These are phyloP conservation scores for Parapsyche elsis DNA, from an alignment of 1,140 invertebrate genomes.

Conservation along the genomic window DNA sequence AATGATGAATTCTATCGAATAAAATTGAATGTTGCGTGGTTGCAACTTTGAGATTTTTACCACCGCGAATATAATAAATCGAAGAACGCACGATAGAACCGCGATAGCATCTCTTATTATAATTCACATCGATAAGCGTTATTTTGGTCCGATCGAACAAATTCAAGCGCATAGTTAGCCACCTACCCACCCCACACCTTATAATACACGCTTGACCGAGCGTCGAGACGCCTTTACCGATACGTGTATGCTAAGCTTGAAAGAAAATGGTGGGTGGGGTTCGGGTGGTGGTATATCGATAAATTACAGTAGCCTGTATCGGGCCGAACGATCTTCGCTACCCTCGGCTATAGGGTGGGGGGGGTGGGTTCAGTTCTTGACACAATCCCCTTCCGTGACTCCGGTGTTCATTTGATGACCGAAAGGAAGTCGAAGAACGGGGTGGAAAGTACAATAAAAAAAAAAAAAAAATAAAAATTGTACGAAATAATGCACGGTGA, in stretches of 20 bases:
- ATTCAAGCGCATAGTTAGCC: slow-evolving; percentile 19
- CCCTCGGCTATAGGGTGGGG: neutral
- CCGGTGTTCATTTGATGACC: slow-evolving; percentile 54
- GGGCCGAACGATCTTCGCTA: slow-evolving; percentile 46
- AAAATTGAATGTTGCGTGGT: neutral
- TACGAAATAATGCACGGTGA: slow-evolving; percentile 44
- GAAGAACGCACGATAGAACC: slow-evolving; percentile 17
- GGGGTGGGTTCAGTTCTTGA: slow-evolving; percentile 42
- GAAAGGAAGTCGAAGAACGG: slow-evolving; percentile 39
- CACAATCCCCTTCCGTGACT: slow-evolving; percentile 53
- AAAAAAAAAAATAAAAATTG: slow-evolving; percentile 8
- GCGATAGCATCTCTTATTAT: slow-evolving; percentile 24
- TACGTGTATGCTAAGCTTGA: neutral
- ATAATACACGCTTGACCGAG: neutral
- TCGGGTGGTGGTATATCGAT: slow-evolving; percentile 22
- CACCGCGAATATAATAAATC: slow-evolving; percentile 15
- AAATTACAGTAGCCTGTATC: slow-evolving; percentile 49
- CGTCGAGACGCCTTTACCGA: too few species aligned
- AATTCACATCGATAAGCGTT: slow-evolving; percentile 28
- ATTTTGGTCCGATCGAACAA: slow-evolving; percentile 20
- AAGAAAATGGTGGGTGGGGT: neutral
- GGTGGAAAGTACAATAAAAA: slow-evolving; percentile 24
- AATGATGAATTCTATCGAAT: too few species aligned
- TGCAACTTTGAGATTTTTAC: neutral
- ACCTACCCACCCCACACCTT: neutral